Evolutionary conservation across 2,888 invertebrate genomes (phyloP), one percentile per base, ranked within the genome.

Genomic region (Meiosimyza platycephala): DNA sequence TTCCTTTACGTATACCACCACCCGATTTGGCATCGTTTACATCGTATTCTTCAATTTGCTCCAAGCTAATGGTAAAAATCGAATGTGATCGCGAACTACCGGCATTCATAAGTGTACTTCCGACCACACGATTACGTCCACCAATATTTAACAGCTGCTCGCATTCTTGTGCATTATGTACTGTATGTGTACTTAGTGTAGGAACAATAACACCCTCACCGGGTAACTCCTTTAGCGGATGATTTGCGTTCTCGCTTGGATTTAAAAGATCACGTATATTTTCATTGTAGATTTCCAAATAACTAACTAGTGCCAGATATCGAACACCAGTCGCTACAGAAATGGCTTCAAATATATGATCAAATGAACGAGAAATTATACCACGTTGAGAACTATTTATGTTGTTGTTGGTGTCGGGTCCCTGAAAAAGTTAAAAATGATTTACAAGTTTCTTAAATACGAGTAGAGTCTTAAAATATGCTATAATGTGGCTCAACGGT

Each of bases 271-370:
- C 97, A 13, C 96, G 90, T 76, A 97, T 96, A 88, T 94, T 95
- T 88, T 97, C 97, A 86, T 97, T 94, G 85, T 95, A 95, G 78
- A 95, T 93, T 89, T 98, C 98, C 83, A 98, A 90, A 85, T 97
- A 98, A 6, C 85, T 86, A 4, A 85, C 83, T 12, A 87, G 69
- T 1, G 83, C 87, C 54, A 87, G 88, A 85, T 91, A 96, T 82
- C 94, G 93, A 11, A 90, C 89, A 69, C 89, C 90, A 70, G 90
- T 90, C 0, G 94, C 90, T 0, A 94, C 92, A 3, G 93, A 90
- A 52, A 94, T 94, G 0, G 93, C 93, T 85, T 95, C 95, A 87
- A 97, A 96, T 72, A 96, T 91, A 82, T 96, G 96, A 83, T 96
- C 95, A 85, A 96, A 93, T 1, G 95, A 92, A 62, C 93, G 89